A percentile compares a stretch with the other conserved stretches of the same genome.
These are phyloP conservation scores for Centroberyx gerrardi DNA, from an alignment of 2,797 vertebrate species.

Conservation along the genomic window DNA sequence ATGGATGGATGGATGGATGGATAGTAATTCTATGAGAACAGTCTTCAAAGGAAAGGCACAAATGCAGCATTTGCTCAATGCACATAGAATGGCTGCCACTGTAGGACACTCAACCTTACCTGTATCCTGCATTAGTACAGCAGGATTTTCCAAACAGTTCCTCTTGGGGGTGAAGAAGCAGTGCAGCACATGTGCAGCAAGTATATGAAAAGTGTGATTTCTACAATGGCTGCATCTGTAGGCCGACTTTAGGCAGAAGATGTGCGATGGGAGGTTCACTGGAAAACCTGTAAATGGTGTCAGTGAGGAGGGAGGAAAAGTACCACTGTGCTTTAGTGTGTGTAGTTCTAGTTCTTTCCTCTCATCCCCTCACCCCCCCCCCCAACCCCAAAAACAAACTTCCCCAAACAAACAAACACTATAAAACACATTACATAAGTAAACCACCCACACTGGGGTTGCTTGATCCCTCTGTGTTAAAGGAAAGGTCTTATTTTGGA, in stretches of 20 bases:
- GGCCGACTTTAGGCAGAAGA: too few relatives aligned
- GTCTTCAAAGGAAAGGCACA: too few relatives aligned
- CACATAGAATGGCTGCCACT: too few relatives aligned
- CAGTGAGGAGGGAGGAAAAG: slow-evolving; percentile 51
- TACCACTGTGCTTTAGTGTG: slow-evolving; percentile 10
- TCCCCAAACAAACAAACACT: slow-evolving; percentile 64
- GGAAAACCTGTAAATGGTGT: background rate
- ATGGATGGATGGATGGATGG: background rate
- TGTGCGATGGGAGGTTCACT: background rate
- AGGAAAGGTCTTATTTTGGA: slow-evolving; percentile 56
- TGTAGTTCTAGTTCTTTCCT: background rate
- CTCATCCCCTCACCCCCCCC: slow-evolving; percentile 30
- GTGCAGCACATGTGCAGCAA: too few relatives aligned
- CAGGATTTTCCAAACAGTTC: too few relatives aligned
- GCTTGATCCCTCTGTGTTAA: slow-evolving; percentile 39
- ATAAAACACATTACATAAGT: slow-evolving; percentile 41
- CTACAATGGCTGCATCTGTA: too few relatives aligned
- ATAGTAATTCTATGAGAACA: background rate
- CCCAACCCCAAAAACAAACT: slow-evolving; percentile 40
- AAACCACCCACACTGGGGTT: slow-evolving; percentile 37
- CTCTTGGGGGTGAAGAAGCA: too few relatives aligned
- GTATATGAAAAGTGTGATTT: too few relatives aligned
- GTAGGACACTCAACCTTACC: too few relatives aligned
- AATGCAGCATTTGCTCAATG: too few relatives aligned
- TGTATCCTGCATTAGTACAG: too few relatives aligned